A percentile compares a stretch with the other conserved stretches of the same genome.
Evolutionary conservation across 2,888 invertebrate species (phyloP).

Genomic region (Philereme transversata): DNA sequence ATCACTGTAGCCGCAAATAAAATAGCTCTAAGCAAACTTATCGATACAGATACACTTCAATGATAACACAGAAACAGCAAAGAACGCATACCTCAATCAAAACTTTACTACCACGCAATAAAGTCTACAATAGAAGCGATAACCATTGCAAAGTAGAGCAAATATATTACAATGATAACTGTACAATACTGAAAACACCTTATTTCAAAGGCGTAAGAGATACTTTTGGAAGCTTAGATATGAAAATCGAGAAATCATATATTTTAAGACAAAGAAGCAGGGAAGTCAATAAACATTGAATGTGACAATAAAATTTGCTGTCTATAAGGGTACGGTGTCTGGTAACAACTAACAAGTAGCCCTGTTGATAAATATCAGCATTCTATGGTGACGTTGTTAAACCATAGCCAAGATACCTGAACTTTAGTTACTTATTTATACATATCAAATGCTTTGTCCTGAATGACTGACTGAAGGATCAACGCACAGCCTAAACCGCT

Average conservation of each 20-base stretch:
- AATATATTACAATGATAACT: constrained; percentile 13
- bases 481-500: no score
- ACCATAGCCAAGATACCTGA: constrained; percentile 7
- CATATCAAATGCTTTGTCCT: no score
- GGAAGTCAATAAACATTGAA: constrained; percentile 28
- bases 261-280: constrained; percentile 26
- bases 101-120: constrained; percentile 16
- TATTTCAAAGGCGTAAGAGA: constrained; percentile 20
- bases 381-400: constrained; percentile 18
- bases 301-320: constrained; percentile 24
- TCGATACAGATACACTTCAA: constrained; percentile 31
- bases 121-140: constrained; percentile 11
- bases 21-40: constrained; percentile 28
- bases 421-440: no score
- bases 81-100: constrained; percentile 12
- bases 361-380: constrained; percentile 18
- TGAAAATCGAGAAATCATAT: constrained; percentile 17
- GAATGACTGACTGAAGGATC: no score
- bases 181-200: constrained; percentile 21
- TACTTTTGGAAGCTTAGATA: constrained; percentile 12
- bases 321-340: constrained; percentile 23
- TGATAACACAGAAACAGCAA: constrained; percentile 29
- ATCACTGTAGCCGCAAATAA: constrained; percentile 29
- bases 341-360: constrained; percentile 17
- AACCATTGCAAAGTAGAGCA: constrained; percentile 11